Conservation (phyloP, 2,888 invertebrate species). For the Microdon myrmicae region DNA sequence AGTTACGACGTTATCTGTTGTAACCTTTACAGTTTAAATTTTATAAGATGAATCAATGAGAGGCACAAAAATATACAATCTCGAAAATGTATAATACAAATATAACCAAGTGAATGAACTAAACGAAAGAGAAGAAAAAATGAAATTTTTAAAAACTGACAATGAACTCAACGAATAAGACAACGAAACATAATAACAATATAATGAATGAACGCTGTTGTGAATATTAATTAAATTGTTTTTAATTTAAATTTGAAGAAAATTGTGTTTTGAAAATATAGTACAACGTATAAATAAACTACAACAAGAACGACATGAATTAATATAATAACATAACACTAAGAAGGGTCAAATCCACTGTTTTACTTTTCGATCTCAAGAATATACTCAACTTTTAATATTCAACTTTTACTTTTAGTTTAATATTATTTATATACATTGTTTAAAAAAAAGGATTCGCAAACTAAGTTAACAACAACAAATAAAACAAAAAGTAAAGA, state of each 20-base stretch:
- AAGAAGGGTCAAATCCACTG: slow-evolving; percentile 68
- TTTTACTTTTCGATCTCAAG: slow-evolving; percentile 62
- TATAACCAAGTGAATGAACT: too few species aligned
- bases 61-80: too few species aligned
- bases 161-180: slow-evolving; percentile 54
- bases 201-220: slow-evolving; percentile 7
- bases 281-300: slow-evolving; percentile 28
- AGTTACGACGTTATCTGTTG: too few species aligned
- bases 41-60: too few species aligned
- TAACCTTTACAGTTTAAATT: too few species aligned
- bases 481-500: slow-evolving; percentile 3
- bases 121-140: slow-evolving; percentile 17
- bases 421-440: slow-evolving; percentile 48
- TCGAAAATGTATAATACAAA: too few species aligned
- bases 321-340: slow-evolving; percentile 49
- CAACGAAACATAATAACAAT: slow-evolving; percentile 42
- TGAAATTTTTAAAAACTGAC: slow-evolving; percentile 20
- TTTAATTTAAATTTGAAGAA: neutral
- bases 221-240: neutral
- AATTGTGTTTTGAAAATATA: neutral
- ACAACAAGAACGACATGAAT: too few species aligned
- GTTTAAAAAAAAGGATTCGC: slow-evolving; percentile 27
- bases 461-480: slow-evolving; percentile 3
- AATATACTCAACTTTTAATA: slow-evolving; percentile 48
- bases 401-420: slow-evolving; percentile 27